Evolutionary conservation across 2,113 vertebrate genomes (phyloP).

Genomic region (Picathartes gymnocephalus): DNA sequence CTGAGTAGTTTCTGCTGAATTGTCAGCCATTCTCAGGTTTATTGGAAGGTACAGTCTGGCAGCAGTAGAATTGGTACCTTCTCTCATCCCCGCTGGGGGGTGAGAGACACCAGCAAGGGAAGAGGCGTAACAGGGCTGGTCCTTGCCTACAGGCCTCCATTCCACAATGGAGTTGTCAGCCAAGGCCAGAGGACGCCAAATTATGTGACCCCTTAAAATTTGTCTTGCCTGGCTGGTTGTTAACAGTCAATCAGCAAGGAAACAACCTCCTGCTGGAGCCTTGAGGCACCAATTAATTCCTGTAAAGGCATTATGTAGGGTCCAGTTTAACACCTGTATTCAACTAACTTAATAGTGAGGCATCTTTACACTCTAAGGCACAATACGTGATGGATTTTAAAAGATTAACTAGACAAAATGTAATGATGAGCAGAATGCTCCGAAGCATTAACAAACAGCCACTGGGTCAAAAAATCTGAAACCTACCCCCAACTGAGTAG

Average conservation of each 20-base stretch:
- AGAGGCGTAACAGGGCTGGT: not conserved
- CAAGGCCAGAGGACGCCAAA: not conserved
- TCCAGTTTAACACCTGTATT: not conserved
- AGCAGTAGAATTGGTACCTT: not conserved
- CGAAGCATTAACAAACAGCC: not conserved
- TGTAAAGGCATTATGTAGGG: not conserved
- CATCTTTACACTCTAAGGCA: not conserved
- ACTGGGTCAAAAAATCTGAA: not conserved
- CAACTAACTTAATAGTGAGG: not conserved
- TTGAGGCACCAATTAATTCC: not conserved
- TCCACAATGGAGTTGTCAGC: constrained; percentile 54
- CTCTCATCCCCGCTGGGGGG: not conserved
- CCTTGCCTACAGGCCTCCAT: not conserved
- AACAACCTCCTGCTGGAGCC: constrained; percentile 10
- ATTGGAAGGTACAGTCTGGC: not conserved
- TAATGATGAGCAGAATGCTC: not conserved
- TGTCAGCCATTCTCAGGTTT: not conserved
- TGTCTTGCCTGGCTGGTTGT: constrained; percentile 52
- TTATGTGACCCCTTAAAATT: constrained; percentile 44
- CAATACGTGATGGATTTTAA: not conserved
- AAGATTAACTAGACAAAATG: not conserved
- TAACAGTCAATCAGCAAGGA: constrained; percentile 46
- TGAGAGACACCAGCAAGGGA: not conserved
- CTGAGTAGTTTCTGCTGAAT: not conserved
- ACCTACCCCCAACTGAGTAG: not conserved